A percentile compares a stretch with the other conserved stretches of the same genome.
Evolutionary conservation across 1,140 invertebrate species (phyloP).

Genomic region (Ostrea denselamellosa): DNA sequence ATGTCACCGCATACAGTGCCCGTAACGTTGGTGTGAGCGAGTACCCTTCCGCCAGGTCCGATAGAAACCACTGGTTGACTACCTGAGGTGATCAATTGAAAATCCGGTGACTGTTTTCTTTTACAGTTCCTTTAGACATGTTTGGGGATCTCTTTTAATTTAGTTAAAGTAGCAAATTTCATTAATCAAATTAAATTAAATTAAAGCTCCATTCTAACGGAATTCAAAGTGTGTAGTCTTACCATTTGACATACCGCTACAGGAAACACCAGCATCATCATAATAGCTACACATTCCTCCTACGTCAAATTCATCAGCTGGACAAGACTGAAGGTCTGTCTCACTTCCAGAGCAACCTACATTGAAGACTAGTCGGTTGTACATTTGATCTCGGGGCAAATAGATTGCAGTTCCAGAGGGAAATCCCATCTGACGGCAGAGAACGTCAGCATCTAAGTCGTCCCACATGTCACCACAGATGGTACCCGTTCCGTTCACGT

Average conservation of each 20-base stretch:
- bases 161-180: neutral
- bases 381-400: neutral
- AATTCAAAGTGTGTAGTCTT: neutral
- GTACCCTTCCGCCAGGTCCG: too few relatives aligned
- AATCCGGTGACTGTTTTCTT: too few relatives aligned
- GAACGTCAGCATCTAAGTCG: neutral
- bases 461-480: neutral
- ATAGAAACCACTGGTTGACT: too few relatives aligned
- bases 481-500: neutral
- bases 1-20: too few relatives aligned
- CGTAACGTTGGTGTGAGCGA: too few relatives aligned
- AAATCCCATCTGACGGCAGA: constrained; percentile 9
- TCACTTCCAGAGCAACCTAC: neutral
- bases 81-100: too few relatives aligned
- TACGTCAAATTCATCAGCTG: neutral
- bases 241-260: neutral
- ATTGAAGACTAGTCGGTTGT: neutral
- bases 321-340: neutral
- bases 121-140: too few relatives aligned
- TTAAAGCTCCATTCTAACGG: neutral
- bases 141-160: neutral
- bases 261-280: neutral
- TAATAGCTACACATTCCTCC: neutral
- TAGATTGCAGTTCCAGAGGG: neutral
- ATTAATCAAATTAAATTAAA: neutral